A percentile compares a stretch with the other conserved stretches of the same genome.
Conservation (phyloP, 2,888 invertebrate species). For the Tetranychus piercei region DNA sequence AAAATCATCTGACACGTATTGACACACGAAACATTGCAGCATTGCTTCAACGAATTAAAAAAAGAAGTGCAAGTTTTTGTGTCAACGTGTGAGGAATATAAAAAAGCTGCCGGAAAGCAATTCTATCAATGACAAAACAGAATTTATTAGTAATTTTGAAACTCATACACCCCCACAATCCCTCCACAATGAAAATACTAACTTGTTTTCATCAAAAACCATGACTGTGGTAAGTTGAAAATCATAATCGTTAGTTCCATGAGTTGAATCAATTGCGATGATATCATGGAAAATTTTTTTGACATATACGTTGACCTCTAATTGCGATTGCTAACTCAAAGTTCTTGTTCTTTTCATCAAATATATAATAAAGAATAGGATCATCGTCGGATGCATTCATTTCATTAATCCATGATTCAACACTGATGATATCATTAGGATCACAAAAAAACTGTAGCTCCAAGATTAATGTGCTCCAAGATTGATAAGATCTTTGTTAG, state of each 20-base stretch:
- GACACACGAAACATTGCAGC: background rate
- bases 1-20: background rate
- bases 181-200: background rate
- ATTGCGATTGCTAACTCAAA: background rate
- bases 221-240: background rate
- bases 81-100: background rate
- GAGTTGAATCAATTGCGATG: background rate
- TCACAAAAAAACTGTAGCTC: background rate
- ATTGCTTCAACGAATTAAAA: background rate
- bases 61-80: background rate
- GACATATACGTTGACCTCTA: background rate
- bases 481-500: background rate
- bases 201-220: constrained; percentile 2
- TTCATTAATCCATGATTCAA: background rate
- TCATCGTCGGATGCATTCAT: background rate
- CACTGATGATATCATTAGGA: background rate
- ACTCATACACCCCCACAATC: background rate
- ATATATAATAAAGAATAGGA: background rate
- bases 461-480: background rate
- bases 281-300: no score
- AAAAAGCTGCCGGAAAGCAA: background rate
- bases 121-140: background rate
- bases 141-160: background rate
- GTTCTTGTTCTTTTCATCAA: background rate
- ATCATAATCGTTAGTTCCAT: constrained; percentile 2